Evolutionary conservation across 2,888 invertebrate species (phyloP).

Genomic region (Mayetiola destructor): DNA sequence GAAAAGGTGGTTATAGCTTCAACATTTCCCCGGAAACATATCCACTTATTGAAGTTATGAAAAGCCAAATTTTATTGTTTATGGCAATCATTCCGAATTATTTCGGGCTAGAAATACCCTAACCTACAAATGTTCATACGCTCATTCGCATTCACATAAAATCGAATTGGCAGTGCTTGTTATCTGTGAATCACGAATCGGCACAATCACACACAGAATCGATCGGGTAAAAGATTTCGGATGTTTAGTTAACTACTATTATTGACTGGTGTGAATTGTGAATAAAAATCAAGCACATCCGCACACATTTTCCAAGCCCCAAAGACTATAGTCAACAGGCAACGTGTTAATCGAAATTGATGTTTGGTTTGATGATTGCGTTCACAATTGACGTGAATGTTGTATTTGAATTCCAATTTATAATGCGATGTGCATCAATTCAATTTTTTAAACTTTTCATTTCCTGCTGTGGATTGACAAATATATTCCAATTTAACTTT

Average conservation of each 20-base stretch:
- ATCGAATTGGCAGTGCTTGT: not conserved
- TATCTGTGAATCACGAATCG: too few species aligned
- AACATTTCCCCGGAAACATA: too few species aligned
- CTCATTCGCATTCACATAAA: too few species aligned
- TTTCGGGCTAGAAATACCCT: too few species aligned
- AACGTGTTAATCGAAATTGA: not conserved
- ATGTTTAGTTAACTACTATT: too few species aligned
- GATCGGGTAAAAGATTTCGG: not conserved
- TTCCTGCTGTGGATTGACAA: not conserved
- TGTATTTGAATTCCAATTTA: not conserved
- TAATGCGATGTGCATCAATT: slow-evolving; percentile 10
- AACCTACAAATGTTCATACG: too few species aligned
- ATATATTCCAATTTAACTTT: too few species aligned
- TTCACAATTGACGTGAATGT: not conserved
- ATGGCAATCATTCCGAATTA: too few species aligned
- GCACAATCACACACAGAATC: not conserved
- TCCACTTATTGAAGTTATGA: too few species aligned
- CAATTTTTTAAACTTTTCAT: not conserved
- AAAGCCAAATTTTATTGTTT: too few species aligned
- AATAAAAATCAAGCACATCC: not conserved
- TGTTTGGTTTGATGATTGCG: slow-evolving; percentile 11
- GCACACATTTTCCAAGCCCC: not conserved
- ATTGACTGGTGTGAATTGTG: too few species aligned
- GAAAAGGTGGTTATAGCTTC: too few species aligned
- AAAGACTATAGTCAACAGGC: not conserved